Conservation (phyloP, 2,113 vertebrate genomes). For the Xiphophorus hellerii region DNA sequence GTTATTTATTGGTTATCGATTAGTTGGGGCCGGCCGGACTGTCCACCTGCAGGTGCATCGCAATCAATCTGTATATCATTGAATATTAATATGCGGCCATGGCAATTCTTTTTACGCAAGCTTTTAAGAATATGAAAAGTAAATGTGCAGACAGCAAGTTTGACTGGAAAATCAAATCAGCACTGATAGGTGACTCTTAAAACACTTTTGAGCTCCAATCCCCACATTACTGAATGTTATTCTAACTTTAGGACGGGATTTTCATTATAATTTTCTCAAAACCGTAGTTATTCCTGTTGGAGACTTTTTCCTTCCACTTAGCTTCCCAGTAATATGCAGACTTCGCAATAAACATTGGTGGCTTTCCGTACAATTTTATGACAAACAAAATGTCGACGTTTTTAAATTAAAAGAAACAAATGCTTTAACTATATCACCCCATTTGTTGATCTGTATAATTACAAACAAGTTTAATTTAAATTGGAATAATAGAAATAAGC, state of each 20-base stretch:
- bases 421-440: not conserved
- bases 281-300: no score
- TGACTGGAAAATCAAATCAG: not conserved
- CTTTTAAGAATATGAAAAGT: no score
- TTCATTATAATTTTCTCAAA: no score
- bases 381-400: not conserved
- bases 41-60: not conserved
- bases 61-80: not conserved
- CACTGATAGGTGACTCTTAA: not conserved
- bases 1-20: slow-evolving; percentile 33
- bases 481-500: not conserved
- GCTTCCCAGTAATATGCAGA: no score
- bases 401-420: not conserved
- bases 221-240: not conserved
- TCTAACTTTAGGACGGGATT: not conserved
- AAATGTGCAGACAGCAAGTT: not conserved
- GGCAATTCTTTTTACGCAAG: no score
- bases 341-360: no score
- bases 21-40: not conserved
- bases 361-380: not conserved
- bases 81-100: no score
- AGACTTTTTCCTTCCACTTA: no score
- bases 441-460: not conserved
- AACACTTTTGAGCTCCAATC: not conserved
- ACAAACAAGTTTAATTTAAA: not conserved